phyloP scores from a whole-genome alignment of 2,888 invertebrate genomes.

The Biston stratarius region DNA sequence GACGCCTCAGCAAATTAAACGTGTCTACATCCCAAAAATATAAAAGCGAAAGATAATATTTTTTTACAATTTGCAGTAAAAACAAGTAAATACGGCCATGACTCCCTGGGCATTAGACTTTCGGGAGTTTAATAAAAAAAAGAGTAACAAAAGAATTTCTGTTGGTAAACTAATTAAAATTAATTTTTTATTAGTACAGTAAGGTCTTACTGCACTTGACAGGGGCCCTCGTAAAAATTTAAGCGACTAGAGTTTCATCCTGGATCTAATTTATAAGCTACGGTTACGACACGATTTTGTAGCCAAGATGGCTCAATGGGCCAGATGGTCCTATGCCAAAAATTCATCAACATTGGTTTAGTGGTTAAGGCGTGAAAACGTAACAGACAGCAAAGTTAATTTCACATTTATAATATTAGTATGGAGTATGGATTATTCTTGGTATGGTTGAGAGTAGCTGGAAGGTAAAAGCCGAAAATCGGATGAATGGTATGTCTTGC shows the following conservation, averaged over 20 bases:
- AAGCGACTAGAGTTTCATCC: slow-evolving; percentile 15
- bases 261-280: background rate
- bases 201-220: slow-evolving; percentile 17
- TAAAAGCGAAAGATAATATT: slow-evolving; percentile 3
- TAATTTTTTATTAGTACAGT: slow-evolving; percentile 20
- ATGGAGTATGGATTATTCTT: no score
- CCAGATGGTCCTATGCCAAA: no score
- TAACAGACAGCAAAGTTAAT: no score
- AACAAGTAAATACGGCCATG: slow-evolving; percentile 3
- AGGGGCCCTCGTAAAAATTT: slow-evolving; percentile 26
- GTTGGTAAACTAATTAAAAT: slow-evolving; percentile 26
- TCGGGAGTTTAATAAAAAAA: slow-evolving; percentile 19
- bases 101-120: background rate
- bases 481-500: no score
- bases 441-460: no score
- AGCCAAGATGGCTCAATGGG: no score
- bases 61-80: slow-evolving; percentile 14
- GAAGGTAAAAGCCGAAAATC: no score
- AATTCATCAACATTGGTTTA: no score
- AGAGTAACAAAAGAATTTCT: slow-evolving; percentile 13
- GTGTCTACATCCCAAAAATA: slow-evolving; percentile 4
- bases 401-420: no score
- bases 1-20: background rate
- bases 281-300: slow-evolving; percentile 3
- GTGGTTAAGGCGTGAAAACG: no score